Evolutionary conservation across 2,797 vertebrate genomes (phyloP), one percentile per base, ranked within the genome.

Genomic region (Leucoraja ocellata): DNA sequence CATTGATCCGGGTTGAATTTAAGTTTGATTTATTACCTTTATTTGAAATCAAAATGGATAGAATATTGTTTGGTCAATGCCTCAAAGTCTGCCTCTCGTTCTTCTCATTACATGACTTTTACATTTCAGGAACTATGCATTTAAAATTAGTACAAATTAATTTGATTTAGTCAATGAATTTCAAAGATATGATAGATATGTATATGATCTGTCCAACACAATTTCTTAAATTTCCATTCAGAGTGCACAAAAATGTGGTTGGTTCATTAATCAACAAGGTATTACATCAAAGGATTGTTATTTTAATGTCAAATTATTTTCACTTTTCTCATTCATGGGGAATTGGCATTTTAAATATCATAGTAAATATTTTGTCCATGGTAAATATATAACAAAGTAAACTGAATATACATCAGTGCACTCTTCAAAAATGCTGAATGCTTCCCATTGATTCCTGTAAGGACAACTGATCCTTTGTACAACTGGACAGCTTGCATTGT

Each of bases 111-210:
- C 23, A 58, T 54, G 10, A 28, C 54, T 7, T 58, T 86, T 86
- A 25, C 54, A 25, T 71, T 84, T 5, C 65, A 39, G 23, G n/a
- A 6, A 18, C 63, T 71, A 21, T 71, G 3, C 3, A 28, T 71
- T 86, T 86, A 83, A 39, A 1, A 93, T 93, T 28, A 23, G 93
- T 68, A 80, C 10, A 93, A n/a, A 61, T 16, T 81, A 36, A 18
- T 71, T 61, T 91, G 46, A 1, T 94, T 94, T 93, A 79, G 93
- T 94, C 91, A 1, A 0, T 91, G 79, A 4, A 23, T 74, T 54
- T 86, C 1, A 90, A 93, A 93, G 84, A 81, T 2, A 68, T 77
- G 32, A 78, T 13, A 65, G 63, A 93, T 81, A 93, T 21, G 36
- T 71, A 9, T 91, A 6, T 21, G 23, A 9, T 10, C 1, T n/a